Percentiles rank a stretch among this genome's conserved stretches.
Conservation (phyloP, 2,888 invertebrate species). For the Gastrophysa polygoni region DNA sequence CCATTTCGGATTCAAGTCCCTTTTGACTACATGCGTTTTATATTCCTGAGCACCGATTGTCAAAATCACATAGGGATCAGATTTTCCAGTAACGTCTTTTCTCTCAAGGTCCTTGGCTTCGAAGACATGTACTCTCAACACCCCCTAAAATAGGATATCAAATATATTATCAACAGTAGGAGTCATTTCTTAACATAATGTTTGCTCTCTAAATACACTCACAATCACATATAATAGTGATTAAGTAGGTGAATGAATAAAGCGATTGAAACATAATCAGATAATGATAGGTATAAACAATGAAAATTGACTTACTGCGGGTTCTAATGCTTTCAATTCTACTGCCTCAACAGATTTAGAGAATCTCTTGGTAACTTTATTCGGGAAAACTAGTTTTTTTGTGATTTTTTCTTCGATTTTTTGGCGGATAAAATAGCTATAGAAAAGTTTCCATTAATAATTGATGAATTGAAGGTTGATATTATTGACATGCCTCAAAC, state of each 20-base stretch:
- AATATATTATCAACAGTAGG: not conserved
- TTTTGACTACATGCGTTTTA: conserved; percentile 89
- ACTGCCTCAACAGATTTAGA: conserved; percentile 81
- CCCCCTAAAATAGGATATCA: conserved; percentile 68
- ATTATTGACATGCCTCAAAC: conserved; percentile 70
- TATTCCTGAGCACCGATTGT: conserved; percentile 91
- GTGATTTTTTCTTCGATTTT: conserved; percentile 48
- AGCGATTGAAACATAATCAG: no score
- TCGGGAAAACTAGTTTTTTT: conserved; percentile 90
- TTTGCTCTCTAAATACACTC: no score
- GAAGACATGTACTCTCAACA: conserved; percentile 88
- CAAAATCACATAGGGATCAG: conserved; percentile 92
- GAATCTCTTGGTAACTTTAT: conserved; percentile 87
- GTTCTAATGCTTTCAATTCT: conserved; percentile 84
- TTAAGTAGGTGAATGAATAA: no score
- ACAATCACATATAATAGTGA: no score
- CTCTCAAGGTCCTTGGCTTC: conserved; percentile 94
- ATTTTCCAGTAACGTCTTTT: conserved; percentile 92
- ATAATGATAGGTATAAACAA: not conserved
- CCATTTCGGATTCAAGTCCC: conserved; percentile 93
- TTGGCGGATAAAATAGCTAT: conserved; percentile 44
- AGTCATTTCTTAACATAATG: no score
- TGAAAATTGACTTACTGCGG: conserved; percentile 68
- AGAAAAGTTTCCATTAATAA: conserved; percentile 13
- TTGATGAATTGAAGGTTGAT: not conserved